phyloP scores from a whole-genome alignment of 1,140 invertebrate genomes.

The Drosophila oshimai region DNA sequence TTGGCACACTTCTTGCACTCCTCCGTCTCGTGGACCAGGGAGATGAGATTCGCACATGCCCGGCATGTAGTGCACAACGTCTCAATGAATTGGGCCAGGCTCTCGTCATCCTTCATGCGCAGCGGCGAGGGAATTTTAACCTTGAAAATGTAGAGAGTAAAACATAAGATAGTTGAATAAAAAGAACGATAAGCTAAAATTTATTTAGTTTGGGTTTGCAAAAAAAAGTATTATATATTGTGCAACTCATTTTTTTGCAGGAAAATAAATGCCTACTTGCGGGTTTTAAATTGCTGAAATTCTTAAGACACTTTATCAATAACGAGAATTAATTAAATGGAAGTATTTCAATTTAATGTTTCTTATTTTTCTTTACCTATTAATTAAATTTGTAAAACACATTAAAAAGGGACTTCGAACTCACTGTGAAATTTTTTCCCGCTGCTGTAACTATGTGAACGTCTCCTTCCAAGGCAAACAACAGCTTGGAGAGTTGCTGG shows the following conservation, averaged over 20 bases:
- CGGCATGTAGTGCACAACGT: slow-evolving; percentile 79
- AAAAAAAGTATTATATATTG: too few relatives aligned
- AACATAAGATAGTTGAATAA: too few relatives aligned
- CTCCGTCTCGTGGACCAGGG: slow-evolving; percentile 76
- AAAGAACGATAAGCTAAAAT: too few relatives aligned
- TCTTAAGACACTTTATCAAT: too few relatives aligned
- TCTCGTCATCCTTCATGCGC: slow-evolving; percentile 77
- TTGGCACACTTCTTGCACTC: slow-evolving; percentile 80
- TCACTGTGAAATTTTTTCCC: slow-evolving; percentile 82
- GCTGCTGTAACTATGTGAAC: slow-evolving; percentile 82
- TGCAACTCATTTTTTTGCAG: too few relatives aligned
- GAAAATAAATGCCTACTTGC: too few relatives aligned
- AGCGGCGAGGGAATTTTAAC: slow-evolving; percentile 80
- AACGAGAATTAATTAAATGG: too few relatives aligned
- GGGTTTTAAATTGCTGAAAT: too few relatives aligned
- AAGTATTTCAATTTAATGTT: too few relatives aligned
- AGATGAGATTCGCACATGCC: slow-evolving; percentile 82
- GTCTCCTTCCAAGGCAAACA: slow-evolving; percentile 78
- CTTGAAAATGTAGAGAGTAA: slow-evolving; percentile 14
- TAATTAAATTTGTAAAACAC: too few relatives aligned
- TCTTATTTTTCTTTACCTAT: too few relatives aligned
- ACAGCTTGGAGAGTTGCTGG: slow-evolving; percentile 73
- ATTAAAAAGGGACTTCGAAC: neutral
- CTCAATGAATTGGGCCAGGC: slow-evolving; percentile 79
- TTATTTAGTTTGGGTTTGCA: too few relatives aligned